Conservation (phyloP, 2,113 vertebrate genomes). For the Lutjanus erythropterus region DNA sequence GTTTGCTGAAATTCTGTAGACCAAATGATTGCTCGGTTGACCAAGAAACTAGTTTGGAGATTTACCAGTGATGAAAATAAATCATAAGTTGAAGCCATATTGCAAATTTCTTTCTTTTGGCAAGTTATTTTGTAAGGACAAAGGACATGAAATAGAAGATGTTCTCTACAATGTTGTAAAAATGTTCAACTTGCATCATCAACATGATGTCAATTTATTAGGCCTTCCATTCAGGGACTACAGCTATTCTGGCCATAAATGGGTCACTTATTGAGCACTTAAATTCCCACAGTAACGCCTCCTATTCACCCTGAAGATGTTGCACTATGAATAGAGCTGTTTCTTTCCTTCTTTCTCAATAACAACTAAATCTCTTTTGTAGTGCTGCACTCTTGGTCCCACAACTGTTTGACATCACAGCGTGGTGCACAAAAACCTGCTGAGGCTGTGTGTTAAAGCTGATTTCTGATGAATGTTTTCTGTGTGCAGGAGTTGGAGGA, state of each 20-base stretch:
- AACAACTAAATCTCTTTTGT: too few relatives aligned
- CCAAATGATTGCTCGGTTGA: too few relatives aligned
- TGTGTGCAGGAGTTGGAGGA: constrained; percentile 94
- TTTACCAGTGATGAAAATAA: too few relatives aligned
- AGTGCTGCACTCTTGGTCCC: background rate
- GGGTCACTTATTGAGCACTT: background rate
- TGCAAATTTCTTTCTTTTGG: too few relatives aligned
- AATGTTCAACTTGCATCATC: too few relatives aligned
- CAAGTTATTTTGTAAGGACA: too few relatives aligned
- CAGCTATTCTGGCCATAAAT: background rate
- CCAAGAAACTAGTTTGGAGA: too few relatives aligned
- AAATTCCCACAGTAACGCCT: background rate
- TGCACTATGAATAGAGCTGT: background rate
- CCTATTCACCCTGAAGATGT: background rate
- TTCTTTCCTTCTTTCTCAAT: background rate
- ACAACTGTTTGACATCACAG: background rate
- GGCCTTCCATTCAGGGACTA: background rate
- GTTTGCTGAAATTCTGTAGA: too few relatives aligned
- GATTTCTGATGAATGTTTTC: background rate
- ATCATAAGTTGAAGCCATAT: too few relatives aligned
- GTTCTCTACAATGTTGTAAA: too few relatives aligned
- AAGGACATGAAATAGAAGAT: too few relatives aligned
- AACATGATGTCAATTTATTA: too few relatives aligned
- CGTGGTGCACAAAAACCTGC: background rate
- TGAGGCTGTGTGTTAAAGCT: background rate